Conservation (phyloP, 1,140 invertebrate species). For the Diuraphis noxia region DNA sequence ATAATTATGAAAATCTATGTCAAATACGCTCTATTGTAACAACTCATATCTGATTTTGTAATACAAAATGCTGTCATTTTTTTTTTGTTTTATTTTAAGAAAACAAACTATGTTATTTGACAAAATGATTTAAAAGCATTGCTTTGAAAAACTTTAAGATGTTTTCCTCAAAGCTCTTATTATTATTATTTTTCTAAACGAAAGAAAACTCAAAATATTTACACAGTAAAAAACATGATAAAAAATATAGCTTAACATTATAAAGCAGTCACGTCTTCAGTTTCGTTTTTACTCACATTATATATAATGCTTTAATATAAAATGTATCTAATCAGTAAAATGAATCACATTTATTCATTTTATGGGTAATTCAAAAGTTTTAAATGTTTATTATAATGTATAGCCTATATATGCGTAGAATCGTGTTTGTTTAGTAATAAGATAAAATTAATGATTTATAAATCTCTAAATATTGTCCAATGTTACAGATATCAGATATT, state of each 20-base stretch:
- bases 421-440: not conserved
- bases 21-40: not conserved
- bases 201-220: not conserved
- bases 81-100: not conserved
- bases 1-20: not conserved
- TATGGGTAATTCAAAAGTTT: slow-evolving; percentile 3
- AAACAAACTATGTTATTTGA: not conserved
- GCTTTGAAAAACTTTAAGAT: slow-evolving; percentile 3
- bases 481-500: not conserved
- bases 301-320: not conserved
- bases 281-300: not conserved
- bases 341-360: slow-evolving; percentile 8
- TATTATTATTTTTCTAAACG: not conserved
- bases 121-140: not conserved
- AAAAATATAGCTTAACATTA: slow-evolving; percentile 4
- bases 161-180: not conserved
- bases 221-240: not conserved
- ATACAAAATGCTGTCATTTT: not conserved
- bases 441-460: not conserved
- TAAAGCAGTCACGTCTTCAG: not conserved
- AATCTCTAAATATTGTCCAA: not conserved
- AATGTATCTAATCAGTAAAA: not conserved
- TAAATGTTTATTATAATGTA: not conserved
- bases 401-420: not conserved
- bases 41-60: not conserved